Base-by-base conservation (phyloP, 2,113 vertebrate species). In the Aix galericulata region DNA sequence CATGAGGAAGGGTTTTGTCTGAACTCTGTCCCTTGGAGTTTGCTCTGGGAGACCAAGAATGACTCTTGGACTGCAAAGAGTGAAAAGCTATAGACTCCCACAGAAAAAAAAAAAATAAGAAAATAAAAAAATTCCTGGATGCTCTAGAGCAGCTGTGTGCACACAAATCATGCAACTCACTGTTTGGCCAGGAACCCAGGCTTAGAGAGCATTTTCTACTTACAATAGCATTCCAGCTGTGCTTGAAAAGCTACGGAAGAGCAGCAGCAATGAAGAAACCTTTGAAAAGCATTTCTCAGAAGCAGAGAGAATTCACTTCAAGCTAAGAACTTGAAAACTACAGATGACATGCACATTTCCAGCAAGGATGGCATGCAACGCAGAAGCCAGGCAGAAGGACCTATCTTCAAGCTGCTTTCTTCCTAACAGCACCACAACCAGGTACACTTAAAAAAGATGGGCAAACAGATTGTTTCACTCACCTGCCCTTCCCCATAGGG, bases 141-240 rank as follows among this genome's bases (percentile, higher is more conserved):
- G 74, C 73, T 92, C 52, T 78, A 77, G 42, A 68, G 56, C 89
- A 90, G 56, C 85, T 82, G 53, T 36, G 46, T 38, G 52, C 17
- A 31, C 59, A 84, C 27, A 72, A 86, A 73, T 81, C n/a, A 60
- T 44, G 56, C 46, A 78, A 17, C 42, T 86, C 83, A 34, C 48
- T 68, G 63, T 68, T 86, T 93, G 83, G 83, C 76, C 36, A 46
- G 73, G 31, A 92, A 85, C 58, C 17, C 36, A 72, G 53, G 60
- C 68, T 77, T 67, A 72, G 42, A 63, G 73, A 93, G 90, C 48
- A 79, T 93, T 89, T 91, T 92, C 79, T 79, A 50, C n/a, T 73
- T 69, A 82, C 17, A 87, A 91, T 78, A 93, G 88, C 60, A 88
- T 63, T 42, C 74, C 83, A 93, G 53, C 71, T 88, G 53, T 85